Conservation (phyloP, 2,113 vertebrate genomes). For the Trematocara stigmaticum region DNA sequence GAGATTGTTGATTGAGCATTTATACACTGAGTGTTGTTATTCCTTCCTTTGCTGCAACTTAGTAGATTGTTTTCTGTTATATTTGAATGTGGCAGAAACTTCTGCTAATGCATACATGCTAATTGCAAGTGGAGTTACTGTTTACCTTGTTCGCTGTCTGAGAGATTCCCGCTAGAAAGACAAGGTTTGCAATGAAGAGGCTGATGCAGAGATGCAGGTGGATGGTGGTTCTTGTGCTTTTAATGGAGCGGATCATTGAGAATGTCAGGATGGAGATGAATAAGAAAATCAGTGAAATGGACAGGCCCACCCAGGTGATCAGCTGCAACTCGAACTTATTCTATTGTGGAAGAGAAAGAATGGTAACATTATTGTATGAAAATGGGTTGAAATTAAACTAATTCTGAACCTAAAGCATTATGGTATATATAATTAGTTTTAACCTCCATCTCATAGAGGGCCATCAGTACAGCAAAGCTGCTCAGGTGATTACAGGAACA, state of each 20-base stretch:
- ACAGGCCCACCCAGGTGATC: slow-evolving; percentile 78
- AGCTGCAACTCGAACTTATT: slow-evolving; percentile 65
- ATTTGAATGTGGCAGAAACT: neutral
- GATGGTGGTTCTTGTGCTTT: slow-evolving; percentile 81
- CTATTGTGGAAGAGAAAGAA: slow-evolving; percentile 41
- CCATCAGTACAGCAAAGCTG: slow-evolving; percentile 86
- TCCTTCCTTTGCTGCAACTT: neutral
- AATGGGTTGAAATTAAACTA: neutral
- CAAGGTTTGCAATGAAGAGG: slow-evolving; percentile 74
- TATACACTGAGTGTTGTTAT: neutral
- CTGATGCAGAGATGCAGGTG: slow-evolving; percentile 84
- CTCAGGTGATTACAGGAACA: slow-evolving; percentile 81
- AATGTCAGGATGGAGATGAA: slow-evolving; percentile 83
- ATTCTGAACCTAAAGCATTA: neutral
- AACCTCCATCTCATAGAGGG: slow-evolving; percentile 78
- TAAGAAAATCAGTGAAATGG: slow-evolving; percentile 77
- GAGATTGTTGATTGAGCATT: neutral
- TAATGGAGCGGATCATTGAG: slow-evolving; percentile 73
- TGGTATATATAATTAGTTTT: neutral
- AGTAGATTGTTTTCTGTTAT: neutral
- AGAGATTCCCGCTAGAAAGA: slow-evolving; percentile 78
- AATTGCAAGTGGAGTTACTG: neutral
- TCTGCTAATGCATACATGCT: neutral
- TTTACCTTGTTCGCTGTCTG: slow-evolving; percentile 65
- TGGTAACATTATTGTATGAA: neutral